Base-by-base conservation (phyloP, 2,888 invertebrate genomes). In the Mystacides longicornis region DNA sequence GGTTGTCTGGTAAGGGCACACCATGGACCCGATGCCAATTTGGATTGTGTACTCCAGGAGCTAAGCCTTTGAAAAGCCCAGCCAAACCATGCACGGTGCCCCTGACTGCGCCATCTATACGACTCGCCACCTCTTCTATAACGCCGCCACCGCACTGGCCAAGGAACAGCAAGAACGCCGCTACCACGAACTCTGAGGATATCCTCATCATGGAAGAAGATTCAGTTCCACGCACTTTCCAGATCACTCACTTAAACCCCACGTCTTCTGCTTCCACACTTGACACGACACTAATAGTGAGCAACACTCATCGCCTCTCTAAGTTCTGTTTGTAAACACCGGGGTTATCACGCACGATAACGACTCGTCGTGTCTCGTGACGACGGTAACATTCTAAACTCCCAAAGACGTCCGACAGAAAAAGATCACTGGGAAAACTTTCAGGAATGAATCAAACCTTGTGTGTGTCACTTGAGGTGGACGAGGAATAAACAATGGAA, bases 121-220 rank as follows among this genome's bases (percentile, higher is more conserved):
- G 58, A 3, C 47, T 46, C 1, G 58, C 53, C 1, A 58, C 50
- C 23, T 58, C 53, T 9, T 58, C 58, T 23, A 58, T 50, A n/a
- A 58, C 27, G 2, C 58, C 58, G 1, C 51, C 55, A 2, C 55
- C 43, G 5, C 43, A 52, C 37, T n/a, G n/a, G 14, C 37, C 4
- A 4, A 9, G 19, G 20, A 20, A 19, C 9, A 43, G 9, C 3
- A 46, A 20, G 4, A 46, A 21, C 21, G 20, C 46, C 18, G 16
- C 21, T 20, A 46, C 3, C 19, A 46, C 19, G 7, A 16, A 37
- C 3, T 4, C 4, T 37, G 7, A 4, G 4, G 37, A n/a, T n/a
- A n/a, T n/a, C 31, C 31, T 31, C 31, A 7, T 31, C 14, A 14
- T 31, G 43, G 43, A 5, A 16, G 43, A 16, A n/a, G n/a, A n/a